Conservation (phyloP, 35 echinoderm and acorn worm species). For the Anneissia japonica region DNA sequence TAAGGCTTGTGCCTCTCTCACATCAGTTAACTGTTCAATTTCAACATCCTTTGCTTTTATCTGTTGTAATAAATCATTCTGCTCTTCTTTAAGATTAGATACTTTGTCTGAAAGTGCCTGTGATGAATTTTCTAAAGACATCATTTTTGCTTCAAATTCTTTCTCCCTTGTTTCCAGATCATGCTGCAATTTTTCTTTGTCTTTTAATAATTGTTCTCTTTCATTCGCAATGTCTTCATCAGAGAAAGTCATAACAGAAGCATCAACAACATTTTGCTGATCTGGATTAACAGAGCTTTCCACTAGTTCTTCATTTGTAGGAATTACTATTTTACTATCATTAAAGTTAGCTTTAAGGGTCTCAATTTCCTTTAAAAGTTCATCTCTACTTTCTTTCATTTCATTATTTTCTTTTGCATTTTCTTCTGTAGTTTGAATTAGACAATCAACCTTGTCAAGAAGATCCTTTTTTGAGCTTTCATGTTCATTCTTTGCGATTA, state of each 20-base stretch:
- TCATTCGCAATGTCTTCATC: background rate
- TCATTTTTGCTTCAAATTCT: conserved; percentile 67
- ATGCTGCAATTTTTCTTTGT: conserved; percentile 82
- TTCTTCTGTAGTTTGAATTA: no score
- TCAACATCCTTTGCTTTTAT: background rate
- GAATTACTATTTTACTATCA: background rate
- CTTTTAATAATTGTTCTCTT: conserved; percentile 48
- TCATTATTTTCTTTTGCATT: background rate
- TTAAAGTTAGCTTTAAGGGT: no score
- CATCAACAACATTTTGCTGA: background rate
- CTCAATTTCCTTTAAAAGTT: no score
- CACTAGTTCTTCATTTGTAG: background rate
- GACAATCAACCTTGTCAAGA: no score
- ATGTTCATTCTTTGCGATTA: background rate
- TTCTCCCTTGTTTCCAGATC: conserved; percentile 55
- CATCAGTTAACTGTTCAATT: background rate
- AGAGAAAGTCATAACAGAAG: background rate
- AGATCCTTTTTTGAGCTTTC: conserved; percentile 1
- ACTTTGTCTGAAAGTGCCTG: background rate
- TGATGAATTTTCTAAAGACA: background rate
- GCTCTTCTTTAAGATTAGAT: background rate
- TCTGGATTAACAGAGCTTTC: background rate
- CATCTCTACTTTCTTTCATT: no score
- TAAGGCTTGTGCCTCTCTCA: conserved; percentile 2
- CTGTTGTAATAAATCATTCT: background rate